These are phyloP conservation scores for Calypte anna DNA, from an alignment of 2,113 vertebrate genomes.

Conservation along the genomic window DNA sequence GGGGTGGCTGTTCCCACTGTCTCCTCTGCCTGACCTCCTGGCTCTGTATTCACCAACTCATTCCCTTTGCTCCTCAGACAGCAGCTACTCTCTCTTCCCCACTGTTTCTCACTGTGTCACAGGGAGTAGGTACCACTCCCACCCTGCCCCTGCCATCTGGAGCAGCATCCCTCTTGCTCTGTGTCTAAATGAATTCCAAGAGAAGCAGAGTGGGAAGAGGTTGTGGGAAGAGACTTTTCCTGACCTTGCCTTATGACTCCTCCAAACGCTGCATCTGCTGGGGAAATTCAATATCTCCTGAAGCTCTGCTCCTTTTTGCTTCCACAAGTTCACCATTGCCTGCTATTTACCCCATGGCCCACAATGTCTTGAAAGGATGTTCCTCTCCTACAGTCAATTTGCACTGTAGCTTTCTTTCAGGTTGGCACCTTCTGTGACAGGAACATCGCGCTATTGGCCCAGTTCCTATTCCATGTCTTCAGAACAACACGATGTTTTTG, in stretches of 20 bases:
- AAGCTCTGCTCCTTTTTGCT: background rate
- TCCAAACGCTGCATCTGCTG: rapidly evolving
- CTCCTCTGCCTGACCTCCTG: background rate
- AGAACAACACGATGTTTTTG: background rate
- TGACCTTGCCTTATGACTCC: background rate
- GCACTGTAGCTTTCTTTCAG: background rate
- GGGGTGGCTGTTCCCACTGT: background rate
- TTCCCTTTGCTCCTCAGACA: background rate
- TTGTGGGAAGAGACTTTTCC: background rate
- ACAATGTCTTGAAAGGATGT: background rate
- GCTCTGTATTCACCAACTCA: background rate
- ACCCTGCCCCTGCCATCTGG: background rate
- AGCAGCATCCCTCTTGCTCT: background rate
- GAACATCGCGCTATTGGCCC: background rate
- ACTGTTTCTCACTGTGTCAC: rapidly evolving
- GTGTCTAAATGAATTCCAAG: background rate
- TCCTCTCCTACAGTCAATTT: background rate
- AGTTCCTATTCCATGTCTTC: background rate
- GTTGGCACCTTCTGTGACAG: background rate
- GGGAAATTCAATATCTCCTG: background rate
- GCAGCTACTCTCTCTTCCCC: background rate
- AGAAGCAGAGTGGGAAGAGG: background rate
- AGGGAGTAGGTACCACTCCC: background rate
- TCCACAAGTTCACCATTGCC: background rate
- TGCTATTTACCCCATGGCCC: background rate